Evolutionary conservation across 2,113 vertebrate species (phyloP).

Genomic region (Lethenteron camtschaticum): DNA sequence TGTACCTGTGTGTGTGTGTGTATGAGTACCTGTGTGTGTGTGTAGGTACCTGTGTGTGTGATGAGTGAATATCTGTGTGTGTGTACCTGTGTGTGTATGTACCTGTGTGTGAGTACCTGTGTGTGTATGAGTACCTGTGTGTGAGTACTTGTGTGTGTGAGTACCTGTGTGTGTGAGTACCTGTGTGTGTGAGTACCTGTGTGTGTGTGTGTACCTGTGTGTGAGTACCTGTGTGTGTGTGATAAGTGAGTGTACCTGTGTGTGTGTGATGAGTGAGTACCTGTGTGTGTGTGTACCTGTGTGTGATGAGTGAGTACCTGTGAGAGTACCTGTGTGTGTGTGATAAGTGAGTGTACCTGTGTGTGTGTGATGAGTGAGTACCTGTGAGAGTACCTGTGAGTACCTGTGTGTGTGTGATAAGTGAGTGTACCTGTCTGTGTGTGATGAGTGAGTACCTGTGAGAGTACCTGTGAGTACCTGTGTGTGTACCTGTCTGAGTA

Average conservation of each 20-base stretch:
- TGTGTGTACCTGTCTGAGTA: neutral
- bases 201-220: neutral
- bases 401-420: too few species aligned
- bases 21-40: neutral
- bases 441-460: neutral
- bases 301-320: neutral
- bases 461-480: neutral
- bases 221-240: neutral
- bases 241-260: neutral
- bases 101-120: neutral
- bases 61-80: neutral
- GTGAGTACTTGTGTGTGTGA: neutral
- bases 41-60: neutral
- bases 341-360: too few species aligned
- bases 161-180: neutral
- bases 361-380: neutral
- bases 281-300: neutral
- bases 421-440: too few species aligned
- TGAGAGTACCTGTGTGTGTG: neutral
- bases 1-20: neutral
- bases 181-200: neutral
- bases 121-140: neutral
- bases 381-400: neutral
- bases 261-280: too few species aligned
- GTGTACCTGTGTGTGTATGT: constrained; percentile 2